Base-by-base conservation (phyloP, 2,888 invertebrate species). In the Cepaea hortensis region DNA sequence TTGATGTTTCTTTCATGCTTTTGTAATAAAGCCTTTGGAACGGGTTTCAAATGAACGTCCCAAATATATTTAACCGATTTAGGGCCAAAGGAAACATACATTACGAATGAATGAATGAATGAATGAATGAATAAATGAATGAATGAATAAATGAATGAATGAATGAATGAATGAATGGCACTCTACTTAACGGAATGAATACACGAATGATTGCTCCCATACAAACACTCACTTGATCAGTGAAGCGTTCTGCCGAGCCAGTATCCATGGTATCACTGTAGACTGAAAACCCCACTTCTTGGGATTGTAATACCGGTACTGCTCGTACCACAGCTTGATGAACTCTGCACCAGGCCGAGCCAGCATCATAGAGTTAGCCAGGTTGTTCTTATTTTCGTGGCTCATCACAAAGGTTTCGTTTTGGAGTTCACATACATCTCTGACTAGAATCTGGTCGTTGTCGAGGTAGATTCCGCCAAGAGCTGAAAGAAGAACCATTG, bases 401-500 rank as follows among this genome's bases (percentile, higher is more conserved):
- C 93, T 92, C 85, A 93, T 90, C 15, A 92, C 92, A 65, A 90
- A 90, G 65, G 90, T 88, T 87, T 90, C 88, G 73, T 89, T 85
- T 3, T 91, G 89, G 65, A 93, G 90, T 61, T 89, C 88, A n/a
- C 91, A 90, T 35, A 93, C 81, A 3, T 89, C 87, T 70, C 90
- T 90, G 77, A 93, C 84, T 9, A 92, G 88, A 7, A 93, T 84
- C 84, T 93, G 92, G 81, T 94, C 94, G 35, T 91, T 90, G 83
- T 94, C 94, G 20, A 93, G 82, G 81, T 93, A 94, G 76, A 94
- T 92, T 0, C 94, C 94, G 13, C 94, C 94, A 83, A 92, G 91
- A 50, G 90, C 91, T 92, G 91, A 35, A 48, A n/a, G 23, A 11
- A 23, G 23, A 35, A 80, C 7, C 48, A n/a, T 70, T 70, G 20